Percentiles rank a stretch among this genome's conserved stretches.
Conservation (phyloP, 2,888 invertebrate genomes). For the Idaea aversata region DNA sequence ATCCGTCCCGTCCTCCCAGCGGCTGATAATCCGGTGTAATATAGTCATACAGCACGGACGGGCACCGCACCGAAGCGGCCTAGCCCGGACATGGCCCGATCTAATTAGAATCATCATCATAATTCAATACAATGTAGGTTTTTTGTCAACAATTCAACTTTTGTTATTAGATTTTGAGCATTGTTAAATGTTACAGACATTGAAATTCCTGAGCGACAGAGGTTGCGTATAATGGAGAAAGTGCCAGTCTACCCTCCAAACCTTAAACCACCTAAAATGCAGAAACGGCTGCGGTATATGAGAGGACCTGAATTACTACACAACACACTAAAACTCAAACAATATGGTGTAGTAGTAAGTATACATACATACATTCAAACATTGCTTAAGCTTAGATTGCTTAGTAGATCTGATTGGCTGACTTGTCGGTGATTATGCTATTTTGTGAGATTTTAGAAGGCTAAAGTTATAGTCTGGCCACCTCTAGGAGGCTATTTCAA, state of each 20-base stretch:
- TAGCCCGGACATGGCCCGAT: too few species aligned
- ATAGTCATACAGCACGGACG: too few species aligned
- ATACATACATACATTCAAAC: background rate
- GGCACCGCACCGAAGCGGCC: too few species aligned
- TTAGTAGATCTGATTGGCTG: too few species aligned
- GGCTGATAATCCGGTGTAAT: too few species aligned
- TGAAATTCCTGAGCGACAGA: conserved; percentile 86
- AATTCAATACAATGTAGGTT: background rate
- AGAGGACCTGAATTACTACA: conserved; percentile 94
- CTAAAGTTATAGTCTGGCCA: too few species aligned
- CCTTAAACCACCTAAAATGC: conserved; percentile 90
- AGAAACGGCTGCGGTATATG: conserved; percentile 90
- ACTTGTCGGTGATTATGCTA: too few species aligned
- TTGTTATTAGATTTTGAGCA: background rate
- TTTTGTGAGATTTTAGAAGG: too few species aligned
- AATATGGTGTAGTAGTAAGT: conserved; percentile 95
- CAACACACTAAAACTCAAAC: conserved; percentile 91
- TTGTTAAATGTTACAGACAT: conserved; percentile 77
- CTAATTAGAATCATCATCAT: too few species aligned
- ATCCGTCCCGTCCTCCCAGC: too few species aligned
- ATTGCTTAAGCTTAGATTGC: too few species aligned
- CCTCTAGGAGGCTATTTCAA: too few species aligned
- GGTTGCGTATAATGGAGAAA: conserved; percentile 85
- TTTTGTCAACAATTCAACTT: background rate
- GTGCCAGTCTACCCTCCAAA: conserved; percentile 85